Conservation (phyloP, 30 jellyfish, hydroid and myxozoan genomes). For the Cassiopea andromeda region DNA sequence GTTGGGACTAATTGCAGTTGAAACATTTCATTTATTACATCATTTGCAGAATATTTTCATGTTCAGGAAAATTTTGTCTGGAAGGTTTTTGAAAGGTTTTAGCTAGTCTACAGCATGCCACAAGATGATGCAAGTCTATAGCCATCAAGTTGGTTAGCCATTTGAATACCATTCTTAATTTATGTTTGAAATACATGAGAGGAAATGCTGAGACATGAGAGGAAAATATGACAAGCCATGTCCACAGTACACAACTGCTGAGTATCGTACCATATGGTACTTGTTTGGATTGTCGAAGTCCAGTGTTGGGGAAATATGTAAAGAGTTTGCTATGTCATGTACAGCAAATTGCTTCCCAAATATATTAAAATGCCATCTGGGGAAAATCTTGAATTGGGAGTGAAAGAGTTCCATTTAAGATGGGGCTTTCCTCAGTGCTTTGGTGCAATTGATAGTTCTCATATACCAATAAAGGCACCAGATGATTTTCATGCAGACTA, state of each 20-base stretch:
- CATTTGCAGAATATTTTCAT: no score
- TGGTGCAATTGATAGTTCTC: conserved; percentile 69
- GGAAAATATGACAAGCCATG: no score
- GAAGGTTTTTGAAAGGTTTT: no score
- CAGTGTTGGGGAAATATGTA: conserved; percentile 23
- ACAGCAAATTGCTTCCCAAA: conserved; percentile 4
- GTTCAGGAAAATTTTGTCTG: no score
- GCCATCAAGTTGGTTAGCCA: no score
- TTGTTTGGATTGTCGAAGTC: conserved; percentile 41
- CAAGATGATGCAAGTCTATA: no score
- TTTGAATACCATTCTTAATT: no score
- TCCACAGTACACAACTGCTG: conserved; percentile 29
- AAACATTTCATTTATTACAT: no score
- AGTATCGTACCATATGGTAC: conserved; percentile 31
- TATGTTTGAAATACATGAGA: no score
- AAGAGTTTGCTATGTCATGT: conserved; percentile 24
- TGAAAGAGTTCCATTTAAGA: conserved; percentile 2
- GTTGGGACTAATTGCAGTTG: no score
- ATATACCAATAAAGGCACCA: conserved; percentile 66
- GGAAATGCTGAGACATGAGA: no score
- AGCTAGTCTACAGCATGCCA: no score
- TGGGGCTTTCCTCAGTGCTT: conserved; percentile 68
- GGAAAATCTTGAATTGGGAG: not conserved
- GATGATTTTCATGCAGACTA: conserved; percentile 48
- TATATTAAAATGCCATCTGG: conserved; percentile 30